These are phyloP conservation scores for Acleris sparsana DNA, from an alignment of 2,888 invertebrate species.

Conservation along the genomic window DNA sequence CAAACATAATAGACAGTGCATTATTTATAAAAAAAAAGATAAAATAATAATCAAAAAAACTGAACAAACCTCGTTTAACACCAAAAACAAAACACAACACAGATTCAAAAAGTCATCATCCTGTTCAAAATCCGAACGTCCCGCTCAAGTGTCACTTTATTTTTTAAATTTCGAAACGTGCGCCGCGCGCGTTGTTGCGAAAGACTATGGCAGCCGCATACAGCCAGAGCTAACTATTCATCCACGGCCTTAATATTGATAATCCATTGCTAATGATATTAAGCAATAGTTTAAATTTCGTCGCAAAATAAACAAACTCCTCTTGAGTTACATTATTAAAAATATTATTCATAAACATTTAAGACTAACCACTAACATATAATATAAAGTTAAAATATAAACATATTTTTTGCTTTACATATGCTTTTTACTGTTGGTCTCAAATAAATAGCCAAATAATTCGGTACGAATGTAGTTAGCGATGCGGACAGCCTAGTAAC, in stretches of 20 bases:
- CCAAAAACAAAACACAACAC: slow-evolving; percentile 20
- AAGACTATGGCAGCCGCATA: slow-evolving; percentile 17
- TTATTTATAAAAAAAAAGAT: not conserved
- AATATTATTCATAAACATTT: no score
- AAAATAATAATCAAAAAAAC: slow-evolving; percentile 13
- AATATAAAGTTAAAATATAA: no score
- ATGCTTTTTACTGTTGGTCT: no score
- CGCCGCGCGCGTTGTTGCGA: slow-evolving; percentile 27
- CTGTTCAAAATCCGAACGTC: slow-evolving; percentile 12
- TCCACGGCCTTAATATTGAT: slow-evolving; percentile 20
- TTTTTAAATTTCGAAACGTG: slow-evolving; percentile 29
- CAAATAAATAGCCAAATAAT: no score
- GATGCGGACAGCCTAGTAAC: no score
- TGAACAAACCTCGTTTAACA: not conserved
- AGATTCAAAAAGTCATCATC: slow-evolving; percentile 23
- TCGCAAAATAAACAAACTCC: not conserved
- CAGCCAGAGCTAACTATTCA: slow-evolving; percentile 11
- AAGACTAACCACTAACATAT: no score
- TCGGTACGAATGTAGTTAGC: no score
- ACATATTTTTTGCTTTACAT: no score
- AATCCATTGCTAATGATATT: slow-evolving; percentile 14
- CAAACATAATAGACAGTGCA: no score
- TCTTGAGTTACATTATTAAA: no score
- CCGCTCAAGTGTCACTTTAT: not conserved
- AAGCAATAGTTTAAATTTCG: slow-evolving; percentile 7